phyloP scores from a whole-genome alignment of 2,797 vertebrate species.

The Cyprinella venusta region DNA sequence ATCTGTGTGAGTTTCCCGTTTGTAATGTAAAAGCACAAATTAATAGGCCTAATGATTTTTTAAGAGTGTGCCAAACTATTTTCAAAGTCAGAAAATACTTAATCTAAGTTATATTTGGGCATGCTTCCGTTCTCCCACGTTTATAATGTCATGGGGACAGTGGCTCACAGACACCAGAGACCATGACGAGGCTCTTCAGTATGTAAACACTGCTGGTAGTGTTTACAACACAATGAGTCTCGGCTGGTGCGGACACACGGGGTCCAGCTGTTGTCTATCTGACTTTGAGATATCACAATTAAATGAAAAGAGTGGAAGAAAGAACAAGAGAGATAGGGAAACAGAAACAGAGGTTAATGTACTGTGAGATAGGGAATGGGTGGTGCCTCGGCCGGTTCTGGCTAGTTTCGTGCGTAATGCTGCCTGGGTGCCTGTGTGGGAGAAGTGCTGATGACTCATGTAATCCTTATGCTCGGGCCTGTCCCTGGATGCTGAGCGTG shows the following conservation, averaged over 20 bases:
- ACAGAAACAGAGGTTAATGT: constrained; percentile 16
- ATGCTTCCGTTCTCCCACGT: constrained; percentile 10
- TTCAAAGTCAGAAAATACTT: constrained; percentile 19
- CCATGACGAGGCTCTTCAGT: constrained; percentile 7
- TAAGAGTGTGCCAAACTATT: background rate
- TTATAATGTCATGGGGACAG: constrained; percentile 1
- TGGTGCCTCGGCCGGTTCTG: constrained; percentile 61
- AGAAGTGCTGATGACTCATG: constrained; percentile 65
- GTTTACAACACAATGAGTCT: background rate
- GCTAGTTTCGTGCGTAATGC: constrained; percentile 67
- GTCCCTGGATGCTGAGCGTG: constrained; percentile 27
- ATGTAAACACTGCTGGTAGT: constrained; percentile 10
- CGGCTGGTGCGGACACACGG: constrained; percentile 1
- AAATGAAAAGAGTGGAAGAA: background rate
- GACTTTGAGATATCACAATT: background rate
- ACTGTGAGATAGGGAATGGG: constrained; percentile 2
- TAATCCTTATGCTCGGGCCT: constrained; percentile 66
- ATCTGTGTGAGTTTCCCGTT: background rate
- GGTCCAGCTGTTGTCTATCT: constrained; percentile 15
- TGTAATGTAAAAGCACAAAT: background rate
- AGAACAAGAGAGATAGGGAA: background rate
- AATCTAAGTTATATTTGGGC: background rate
- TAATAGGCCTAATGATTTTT: background rate
- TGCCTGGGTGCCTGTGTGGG: constrained; percentile 59
- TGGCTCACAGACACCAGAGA: constrained; percentile 4